Percentiles rank a stretch among this genome's conserved stretches.
These are phyloP conservation scores for Orientallactaga bullata DNA, from an alignment of 2,113 vertebrate species.

Conservation along the genomic window DNA sequence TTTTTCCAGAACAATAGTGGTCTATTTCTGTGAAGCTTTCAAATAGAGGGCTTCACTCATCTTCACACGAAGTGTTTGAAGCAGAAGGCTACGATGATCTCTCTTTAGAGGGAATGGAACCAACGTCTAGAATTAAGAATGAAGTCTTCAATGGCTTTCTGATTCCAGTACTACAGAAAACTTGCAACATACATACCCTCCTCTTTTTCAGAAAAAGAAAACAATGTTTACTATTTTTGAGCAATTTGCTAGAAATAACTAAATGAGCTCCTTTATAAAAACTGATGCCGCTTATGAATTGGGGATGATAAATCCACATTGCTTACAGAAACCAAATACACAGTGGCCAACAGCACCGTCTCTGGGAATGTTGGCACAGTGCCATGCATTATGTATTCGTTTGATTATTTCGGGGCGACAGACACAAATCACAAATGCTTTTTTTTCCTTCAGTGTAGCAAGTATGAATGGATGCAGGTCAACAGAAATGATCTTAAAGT, in stretches of 20 bases:
- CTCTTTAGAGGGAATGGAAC: background rate
- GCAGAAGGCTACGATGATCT: background rate
- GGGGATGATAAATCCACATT: background rate
- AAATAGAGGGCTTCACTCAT: background rate
- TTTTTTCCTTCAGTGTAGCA: background rate
- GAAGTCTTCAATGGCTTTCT: background rate
- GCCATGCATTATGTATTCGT: background rate
- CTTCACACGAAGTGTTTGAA: background rate
- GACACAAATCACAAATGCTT: constrained; percentile 26
- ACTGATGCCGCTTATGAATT: background rate
- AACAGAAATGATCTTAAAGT: background rate
- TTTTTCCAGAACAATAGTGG: background rate
- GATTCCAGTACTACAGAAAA: background rate
- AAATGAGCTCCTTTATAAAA: background rate
- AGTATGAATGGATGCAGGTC: background rate
- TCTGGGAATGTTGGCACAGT: background rate
- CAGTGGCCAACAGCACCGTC: background rate
- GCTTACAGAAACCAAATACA: background rate
- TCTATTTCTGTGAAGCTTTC: background rate
- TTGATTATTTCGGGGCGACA: background rate
- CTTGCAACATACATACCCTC: background rate
- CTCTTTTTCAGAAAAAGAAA: background rate
- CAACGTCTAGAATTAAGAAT: background rate
- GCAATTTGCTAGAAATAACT: background rate
- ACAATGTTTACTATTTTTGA: background rate